These are phyloP conservation scores for Drosophila tripunctata DNA, from an alignment of 2,888 invertebrate genomes.

Conservation along the genomic window DNA sequence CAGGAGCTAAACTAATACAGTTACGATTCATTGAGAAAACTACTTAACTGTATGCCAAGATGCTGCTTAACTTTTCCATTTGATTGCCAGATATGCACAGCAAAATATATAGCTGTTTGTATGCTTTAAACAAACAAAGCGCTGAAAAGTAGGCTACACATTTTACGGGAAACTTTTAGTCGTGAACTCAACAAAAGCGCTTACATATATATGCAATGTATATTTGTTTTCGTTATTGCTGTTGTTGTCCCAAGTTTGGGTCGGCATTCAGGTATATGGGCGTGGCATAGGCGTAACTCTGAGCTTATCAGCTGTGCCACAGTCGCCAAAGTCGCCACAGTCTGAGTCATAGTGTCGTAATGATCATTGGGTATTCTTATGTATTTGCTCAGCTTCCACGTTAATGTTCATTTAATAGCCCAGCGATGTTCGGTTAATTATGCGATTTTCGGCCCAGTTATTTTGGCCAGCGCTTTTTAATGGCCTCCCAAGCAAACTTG, in stretches of 20 bases:
- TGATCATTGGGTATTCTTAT: slow-evolving; percentile 30
- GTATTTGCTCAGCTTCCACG: not conserved
- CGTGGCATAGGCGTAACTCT: slow-evolving; percentile 5
- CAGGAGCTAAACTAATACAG: too few relatives aligned
- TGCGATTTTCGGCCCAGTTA: slow-evolving; percentile 72
- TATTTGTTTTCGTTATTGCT: not conserved
- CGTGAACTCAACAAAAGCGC: not conserved
- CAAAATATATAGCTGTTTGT: too few relatives aligned
- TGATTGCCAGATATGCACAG: too few relatives aligned
- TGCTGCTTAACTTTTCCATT: too few relatives aligned
- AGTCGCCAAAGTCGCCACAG: slow-evolving; percentile 20
- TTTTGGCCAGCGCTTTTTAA: slow-evolving; percentile 65
- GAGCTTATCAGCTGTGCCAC: slow-evolving; percentile 53
- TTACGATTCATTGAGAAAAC: too few relatives aligned
- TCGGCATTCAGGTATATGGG: not conserved
- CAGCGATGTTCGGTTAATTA: slow-evolving; percentile 65
- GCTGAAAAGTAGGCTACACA: too few relatives aligned
- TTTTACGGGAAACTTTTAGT: not conserved
- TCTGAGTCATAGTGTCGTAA: not conserved
- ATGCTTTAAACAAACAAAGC: too few relatives aligned
- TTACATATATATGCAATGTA: too few relatives aligned
- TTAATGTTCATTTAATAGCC: slow-evolving; percentile 69
- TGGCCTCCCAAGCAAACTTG: slow-evolving; percentile 19
- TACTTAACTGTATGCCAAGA: too few relatives aligned
- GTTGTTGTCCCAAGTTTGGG: slow-evolving; percentile 5